Percentiles rank a stretch among this genome's conserved stretches.
Conservation (phyloP, 2,113 vertebrate genomes). For the Hippocampus barbouri region DNA sequence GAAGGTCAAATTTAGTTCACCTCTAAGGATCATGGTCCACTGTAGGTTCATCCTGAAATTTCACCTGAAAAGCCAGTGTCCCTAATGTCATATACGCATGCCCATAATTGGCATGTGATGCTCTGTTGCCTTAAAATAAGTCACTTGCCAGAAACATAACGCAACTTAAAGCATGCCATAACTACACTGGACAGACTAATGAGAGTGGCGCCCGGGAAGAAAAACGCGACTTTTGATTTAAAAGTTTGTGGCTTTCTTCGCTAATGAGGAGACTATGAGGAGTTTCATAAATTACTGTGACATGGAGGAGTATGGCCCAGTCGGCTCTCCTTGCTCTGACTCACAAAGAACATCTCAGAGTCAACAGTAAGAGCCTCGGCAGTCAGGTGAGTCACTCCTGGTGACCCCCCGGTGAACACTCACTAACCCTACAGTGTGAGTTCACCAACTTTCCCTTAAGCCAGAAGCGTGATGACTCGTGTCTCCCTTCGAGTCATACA, state of each 20-base stretch:
- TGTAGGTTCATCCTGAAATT: neutral
- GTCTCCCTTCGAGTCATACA: slow-evolving; percentile 30
- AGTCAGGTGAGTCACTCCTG: slow-evolving; percentile 55
- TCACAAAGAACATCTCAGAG: slow-evolving; percentile 54
- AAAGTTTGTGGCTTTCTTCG: slow-evolving; percentile 39
- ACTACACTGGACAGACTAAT: slow-evolving; percentile 1
- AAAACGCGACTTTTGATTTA: slow-evolving; percentile 18
- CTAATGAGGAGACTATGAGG: slow-evolving; percentile 28
- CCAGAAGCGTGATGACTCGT: slow-evolving; percentile 40
- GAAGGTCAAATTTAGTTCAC: neutral
- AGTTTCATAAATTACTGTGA: slow-evolving; percentile 30
- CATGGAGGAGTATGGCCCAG: slow-evolving; percentile 46
- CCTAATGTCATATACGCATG: neutral
- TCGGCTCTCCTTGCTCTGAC: slow-evolving; percentile 57
- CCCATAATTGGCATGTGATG: slow-evolving; percentile 33
- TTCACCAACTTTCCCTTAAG: slow-evolving; percentile 63
- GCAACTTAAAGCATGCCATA: slow-evolving; percentile 28
- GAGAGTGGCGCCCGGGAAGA: slow-evolving; percentile 10
- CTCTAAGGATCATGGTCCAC: neutral
- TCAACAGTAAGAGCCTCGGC: slow-evolving; percentile 41
- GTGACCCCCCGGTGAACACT: slow-evolving; percentile 36
- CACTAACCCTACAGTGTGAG: slow-evolving; percentile 39
- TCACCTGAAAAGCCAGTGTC: neutral
- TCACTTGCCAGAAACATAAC: slow-evolving; percentile 45
- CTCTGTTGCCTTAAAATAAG: slow-evolving; percentile 28